phyloP scores from a whole-genome alignment of 2,888 invertebrate genomes.

The Dicyrtomina minuta region DNA sequence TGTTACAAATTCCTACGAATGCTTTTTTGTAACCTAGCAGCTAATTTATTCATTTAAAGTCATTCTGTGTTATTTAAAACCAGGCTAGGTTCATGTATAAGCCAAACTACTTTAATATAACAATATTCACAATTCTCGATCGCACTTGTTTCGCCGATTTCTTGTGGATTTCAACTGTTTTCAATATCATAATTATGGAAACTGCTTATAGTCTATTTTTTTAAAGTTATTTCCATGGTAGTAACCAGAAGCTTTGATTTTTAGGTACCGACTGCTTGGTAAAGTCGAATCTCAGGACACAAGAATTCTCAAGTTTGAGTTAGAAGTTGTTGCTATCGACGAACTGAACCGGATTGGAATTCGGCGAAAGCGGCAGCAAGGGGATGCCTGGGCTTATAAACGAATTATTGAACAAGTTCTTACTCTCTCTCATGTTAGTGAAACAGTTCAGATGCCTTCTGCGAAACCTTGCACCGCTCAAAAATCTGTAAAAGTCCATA shows the following conservation, averaged over 20 bases:
- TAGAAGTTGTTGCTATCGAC: slow-evolving; percentile 51
- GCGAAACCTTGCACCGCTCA: not conserved
- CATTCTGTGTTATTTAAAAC: too few species aligned
- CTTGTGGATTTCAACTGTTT: too few species aligned
- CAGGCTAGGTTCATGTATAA: too few species aligned
- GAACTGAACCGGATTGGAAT: slow-evolving; percentile 48
- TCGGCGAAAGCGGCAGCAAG: slow-evolving; percentile 71
- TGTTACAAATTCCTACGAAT: too few species aligned
- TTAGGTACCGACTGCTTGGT: slow-evolving; percentile 49
- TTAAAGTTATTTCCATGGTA: too few species aligned
- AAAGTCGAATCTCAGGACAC: slow-evolving; percentile 36
- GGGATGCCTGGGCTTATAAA: slow-evolving; percentile 79
- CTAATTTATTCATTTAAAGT: too few species aligned
- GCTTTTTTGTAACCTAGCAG: too few species aligned
- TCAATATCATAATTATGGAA: not conserved
- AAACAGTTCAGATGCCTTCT: not conserved
- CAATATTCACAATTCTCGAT: too few species aligned
- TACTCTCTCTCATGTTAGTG: slow-evolving; percentile 56
- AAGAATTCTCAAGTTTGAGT: slow-evolving; percentile 45
- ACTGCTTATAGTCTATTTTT: not conserved
- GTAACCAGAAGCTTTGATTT: too few species aligned
- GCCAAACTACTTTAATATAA: too few species aligned
- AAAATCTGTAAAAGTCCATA: not conserved
- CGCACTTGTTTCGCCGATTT: too few species aligned
- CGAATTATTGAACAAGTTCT: slow-evolving; percentile 73